Percentiles rank a stretch among this genome's conserved stretches.
phyloP scores from a whole-genome alignment of 2,888 invertebrate species.

The Invenusta paracnida region DNA sequence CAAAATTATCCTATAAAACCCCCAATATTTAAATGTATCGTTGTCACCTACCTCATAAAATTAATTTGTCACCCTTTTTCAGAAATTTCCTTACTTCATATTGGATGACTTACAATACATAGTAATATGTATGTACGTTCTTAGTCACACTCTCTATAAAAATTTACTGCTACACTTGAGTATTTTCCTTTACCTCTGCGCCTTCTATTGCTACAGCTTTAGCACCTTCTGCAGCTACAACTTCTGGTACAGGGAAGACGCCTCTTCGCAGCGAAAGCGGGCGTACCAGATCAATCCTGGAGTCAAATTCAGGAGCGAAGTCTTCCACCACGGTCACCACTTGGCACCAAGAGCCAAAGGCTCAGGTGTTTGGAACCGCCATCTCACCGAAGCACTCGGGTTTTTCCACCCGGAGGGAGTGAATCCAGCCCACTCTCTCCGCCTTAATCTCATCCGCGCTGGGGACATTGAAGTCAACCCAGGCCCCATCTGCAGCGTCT shows the following conservation, averaged over 20 bases:
- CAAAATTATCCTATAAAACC: too few species aligned
- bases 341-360: constrained; percentile 15
- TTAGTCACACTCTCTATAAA: too few species aligned
- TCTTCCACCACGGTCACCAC: background rate
- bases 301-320: background rate
- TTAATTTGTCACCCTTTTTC: too few species aligned
- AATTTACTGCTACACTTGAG: too few species aligned
- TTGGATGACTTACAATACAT: too few species aligned
- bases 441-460: background rate
- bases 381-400: background rate
- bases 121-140: too few species aligned
- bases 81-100: too few species aligned
- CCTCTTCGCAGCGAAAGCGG: background rate
- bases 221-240: background rate
- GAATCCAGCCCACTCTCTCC: background rate
- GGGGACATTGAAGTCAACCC: background rate
- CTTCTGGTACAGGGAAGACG: background rate
- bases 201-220: too few species aligned
- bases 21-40: too few species aligned
- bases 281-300: constrained; percentile 16
- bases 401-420: background rate
- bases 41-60: too few species aligned
- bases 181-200: too few species aligned
- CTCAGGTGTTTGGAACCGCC: background rate
- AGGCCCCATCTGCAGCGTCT: background rate